phyloP scores from a whole-genome alignment of 2,113 vertebrate genomes.

The Halcyon malimbica region DNA sequence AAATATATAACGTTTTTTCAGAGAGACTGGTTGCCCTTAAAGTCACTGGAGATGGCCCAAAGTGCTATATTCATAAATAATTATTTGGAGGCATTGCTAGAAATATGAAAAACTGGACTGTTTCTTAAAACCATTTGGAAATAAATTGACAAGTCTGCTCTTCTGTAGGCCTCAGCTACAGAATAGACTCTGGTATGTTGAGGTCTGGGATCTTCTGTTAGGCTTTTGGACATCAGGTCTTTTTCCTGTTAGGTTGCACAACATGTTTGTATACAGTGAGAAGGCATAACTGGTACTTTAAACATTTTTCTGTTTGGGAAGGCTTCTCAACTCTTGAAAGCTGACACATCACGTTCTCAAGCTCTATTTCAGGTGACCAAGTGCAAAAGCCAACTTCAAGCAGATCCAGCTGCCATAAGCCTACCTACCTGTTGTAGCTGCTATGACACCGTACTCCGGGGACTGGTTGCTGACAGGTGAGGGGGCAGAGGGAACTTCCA shows the following conservation, averaged over 20 bases:
- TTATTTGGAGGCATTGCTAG: not conserved
- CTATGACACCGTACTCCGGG: constrained; percentile 85
- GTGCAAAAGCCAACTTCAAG: not conserved
- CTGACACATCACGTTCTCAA: not conserved
- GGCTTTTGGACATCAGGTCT: not conserved
- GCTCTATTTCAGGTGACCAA: not conserved
- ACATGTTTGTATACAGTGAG: not conserved
- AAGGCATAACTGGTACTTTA: not conserved
- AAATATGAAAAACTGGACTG: constrained; percentile 11
- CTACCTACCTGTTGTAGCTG: constrained; percentile 88
- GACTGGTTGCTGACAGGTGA: constrained; percentile 89
- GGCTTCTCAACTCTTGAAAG: not conserved
- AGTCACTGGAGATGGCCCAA: not conserved
- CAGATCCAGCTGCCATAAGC: not conserved
- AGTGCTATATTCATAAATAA: not conserved
- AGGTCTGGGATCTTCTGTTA: constrained; percentile 42
- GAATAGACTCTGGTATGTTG: constrained; percentile 26
- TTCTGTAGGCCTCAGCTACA: constrained; percentile 46
- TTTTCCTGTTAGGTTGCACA: not conserved
- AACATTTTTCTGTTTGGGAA: not conserved
- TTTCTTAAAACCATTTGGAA: constrained; percentile 40
- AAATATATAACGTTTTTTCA: not conserved
- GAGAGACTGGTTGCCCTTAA: not conserved
- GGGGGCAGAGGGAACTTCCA: constrained; percentile 82
- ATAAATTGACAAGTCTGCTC: constrained; percentile 56